Base-by-base conservation (phyloP, 1,140 invertebrate genomes). In the Mercenaria mercenaria region DNA sequence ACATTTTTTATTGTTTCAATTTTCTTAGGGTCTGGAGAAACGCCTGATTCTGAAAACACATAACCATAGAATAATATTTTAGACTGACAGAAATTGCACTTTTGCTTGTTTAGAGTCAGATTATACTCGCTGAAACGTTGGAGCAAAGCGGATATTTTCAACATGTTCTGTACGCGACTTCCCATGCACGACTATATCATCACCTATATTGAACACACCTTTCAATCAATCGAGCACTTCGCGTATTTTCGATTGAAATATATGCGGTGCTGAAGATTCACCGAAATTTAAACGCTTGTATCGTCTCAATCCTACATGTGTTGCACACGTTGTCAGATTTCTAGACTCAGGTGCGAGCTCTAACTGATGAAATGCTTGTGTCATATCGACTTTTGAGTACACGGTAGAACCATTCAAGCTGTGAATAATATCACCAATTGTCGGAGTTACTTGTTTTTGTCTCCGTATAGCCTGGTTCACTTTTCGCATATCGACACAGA, bases 401-500 rank as follows among this genome's bases (percentile, higher is more conserved):
- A 81, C 52, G 13, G n/a, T 50, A 26, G 39, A 34, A 32, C 13
- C 32, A 8, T 72, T 76, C 15, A 94, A 37, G 8, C 93, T 92
- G 20, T 81, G 59, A 15, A 93, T 52, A 29, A 94, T 59, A 20
- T 94, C 92, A 69, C 94, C 93, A 15, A 93, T 74, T 20, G 92
- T 94, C 43, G 94, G 93, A 39, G 90, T 91, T 13, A 72, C 64
- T 41, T 86, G 72, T 56, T 85, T 59, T 41, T 88, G 76, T 20
- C 90, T 72, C 20, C 81, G 39, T 0, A 95, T 84, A 18, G 92
- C 91, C 39, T 61, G 77, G 77, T 94, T 95, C 0, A 91, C 93
- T 32, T 67, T 18, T 69, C 91, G 29, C 93, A 94, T 94, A 56
- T 94, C 92, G 0, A 94, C 89, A 88, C 93, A 95, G 0, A 93